Percentiles rank a stretch among this genome's conserved stretches.
Evolutionary conservation across 2,888 invertebrate species (phyloP).

Genomic region (Tortrix viridana): DNA sequence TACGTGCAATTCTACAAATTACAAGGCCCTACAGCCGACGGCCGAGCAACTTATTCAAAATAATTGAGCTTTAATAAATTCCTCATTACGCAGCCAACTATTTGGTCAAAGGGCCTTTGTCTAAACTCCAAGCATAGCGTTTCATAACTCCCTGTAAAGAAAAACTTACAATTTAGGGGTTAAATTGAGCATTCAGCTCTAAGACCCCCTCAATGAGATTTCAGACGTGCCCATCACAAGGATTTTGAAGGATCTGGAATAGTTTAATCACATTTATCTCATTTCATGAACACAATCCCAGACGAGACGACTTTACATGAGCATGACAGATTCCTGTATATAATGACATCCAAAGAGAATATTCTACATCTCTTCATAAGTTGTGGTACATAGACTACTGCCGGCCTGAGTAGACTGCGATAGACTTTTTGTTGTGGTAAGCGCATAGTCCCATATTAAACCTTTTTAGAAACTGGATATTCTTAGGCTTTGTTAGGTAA

Average conservation of each 20-base stretch:
- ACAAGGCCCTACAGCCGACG: neutral
- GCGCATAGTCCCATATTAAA: no score
- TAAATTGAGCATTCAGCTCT: conserved; percentile 4
- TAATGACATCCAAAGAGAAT: neutral
- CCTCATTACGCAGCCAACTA: conserved; percentile 15
- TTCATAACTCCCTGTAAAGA: conserved; percentile 9
- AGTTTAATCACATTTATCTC: conserved; percentile 11
- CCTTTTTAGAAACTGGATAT: no score
- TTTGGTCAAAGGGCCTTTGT: conserved; percentile 30
- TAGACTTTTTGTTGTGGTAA: no score
- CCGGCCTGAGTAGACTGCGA: no score
- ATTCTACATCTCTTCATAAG: neutral
- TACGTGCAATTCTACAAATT: no score
- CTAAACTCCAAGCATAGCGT: conserved; percentile 20
- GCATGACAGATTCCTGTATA: conserved; percentile 3
- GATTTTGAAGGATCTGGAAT: conserved; percentile 6
- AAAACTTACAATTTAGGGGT: conserved; percentile 15
- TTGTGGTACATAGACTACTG: no score
- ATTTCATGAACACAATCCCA: conserved; percentile 3
- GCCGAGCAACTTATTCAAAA: neutral
- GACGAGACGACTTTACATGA: conserved; percentile 1
- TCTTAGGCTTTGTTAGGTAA: no score
- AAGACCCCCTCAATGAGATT: neutral
- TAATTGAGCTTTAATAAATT: conserved; percentile 1
- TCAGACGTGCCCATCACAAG: conserved; percentile 9